Conservation (phyloP, 2,888 invertebrate species). For the Andrena chrysosceles region DNA sequence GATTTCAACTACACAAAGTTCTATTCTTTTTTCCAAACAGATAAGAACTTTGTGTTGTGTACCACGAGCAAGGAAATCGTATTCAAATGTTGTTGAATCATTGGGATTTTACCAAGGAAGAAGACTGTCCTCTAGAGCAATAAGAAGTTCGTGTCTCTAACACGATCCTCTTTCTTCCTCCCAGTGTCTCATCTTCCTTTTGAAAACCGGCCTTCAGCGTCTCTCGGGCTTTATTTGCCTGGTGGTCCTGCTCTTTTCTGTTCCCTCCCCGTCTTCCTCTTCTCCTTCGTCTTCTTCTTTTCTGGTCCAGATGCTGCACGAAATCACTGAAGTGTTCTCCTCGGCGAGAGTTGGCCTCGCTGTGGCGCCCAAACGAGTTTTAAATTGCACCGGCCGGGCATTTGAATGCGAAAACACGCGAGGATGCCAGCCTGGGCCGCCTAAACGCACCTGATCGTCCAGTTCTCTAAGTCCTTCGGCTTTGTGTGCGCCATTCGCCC, state of each 20-base stretch:
- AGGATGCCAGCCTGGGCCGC: conserved; percentile 61
- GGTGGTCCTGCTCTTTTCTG: conserved; percentile 57
- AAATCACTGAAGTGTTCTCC: conserved; percentile 65
- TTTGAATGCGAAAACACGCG: conserved; percentile 75
- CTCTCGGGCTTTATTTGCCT: conserved; percentile 56
- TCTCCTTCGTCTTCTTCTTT: conserved; percentile 29
- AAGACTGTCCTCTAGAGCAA: conserved; percentile 45
- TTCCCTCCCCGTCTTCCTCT: conserved; percentile 13
- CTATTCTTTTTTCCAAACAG: too few species aligned
- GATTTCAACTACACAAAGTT: too few species aligned
- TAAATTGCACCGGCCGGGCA: conserved; percentile 76
- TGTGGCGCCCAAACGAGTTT: conserved; percentile 79
- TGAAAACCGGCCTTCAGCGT: conserved; percentile 62
- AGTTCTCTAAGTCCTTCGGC: conserved; percentile 29
- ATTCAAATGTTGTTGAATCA: conserved; percentile 23
- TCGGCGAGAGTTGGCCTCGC: conserved; percentile 50
- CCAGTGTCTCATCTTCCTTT: conserved; percentile 66
- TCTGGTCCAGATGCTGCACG: conserved; percentile 75
- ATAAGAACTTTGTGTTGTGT: too few species aligned
- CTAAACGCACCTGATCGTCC: conserved; percentile 66
- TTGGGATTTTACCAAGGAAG: conserved; percentile 9
- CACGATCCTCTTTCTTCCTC: conserved; percentile 30
- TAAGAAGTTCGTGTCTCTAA: conserved; percentile 37
- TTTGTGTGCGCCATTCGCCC: background rate
- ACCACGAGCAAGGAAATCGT: background rate